Evolutionary conservation across 2,888 invertebrate genomes (phyloP).

Genomic region (Coelinius sp.): DNA sequence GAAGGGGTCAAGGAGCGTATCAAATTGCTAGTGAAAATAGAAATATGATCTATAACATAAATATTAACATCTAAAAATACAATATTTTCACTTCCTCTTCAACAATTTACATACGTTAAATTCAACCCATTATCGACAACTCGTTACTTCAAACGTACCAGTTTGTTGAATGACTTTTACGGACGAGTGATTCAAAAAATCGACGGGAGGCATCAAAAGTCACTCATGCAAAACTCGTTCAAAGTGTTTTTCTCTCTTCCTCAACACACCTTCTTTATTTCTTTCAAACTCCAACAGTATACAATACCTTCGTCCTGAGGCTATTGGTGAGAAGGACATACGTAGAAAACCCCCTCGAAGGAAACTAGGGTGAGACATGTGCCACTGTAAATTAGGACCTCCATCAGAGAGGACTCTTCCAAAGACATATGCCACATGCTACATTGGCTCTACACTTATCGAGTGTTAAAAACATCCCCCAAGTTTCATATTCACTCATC

Average conservation of each 20-base stretch:
- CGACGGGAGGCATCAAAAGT: slow-evolving; percentile 23
- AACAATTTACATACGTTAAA: not conserved
- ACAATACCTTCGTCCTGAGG: not conserved
- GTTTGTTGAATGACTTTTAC: slow-evolving; percentile 44
- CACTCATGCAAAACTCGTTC: slow-evolving; percentile 12
- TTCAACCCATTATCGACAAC: not conserved
- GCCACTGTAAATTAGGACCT: slow-evolving; percentile 52
- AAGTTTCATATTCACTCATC: slow-evolving; percentile 47
- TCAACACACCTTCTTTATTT: slow-evolving; percentile 11
- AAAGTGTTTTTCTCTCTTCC: slow-evolving; percentile 23
- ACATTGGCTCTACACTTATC: slow-evolving; percentile 25
- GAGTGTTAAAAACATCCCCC: slow-evolving; percentile 8
- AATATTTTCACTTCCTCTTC: slow-evolving; percentile 7
- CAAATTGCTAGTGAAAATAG: not conserved
- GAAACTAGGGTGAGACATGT: slow-evolving; percentile 40
- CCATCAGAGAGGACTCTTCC: slow-evolving; percentile 34
- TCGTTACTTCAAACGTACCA: slow-evolving; percentile 30
- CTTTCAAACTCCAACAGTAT: slow-evolving; percentile 15
- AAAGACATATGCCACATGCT: slow-evolving; percentile 51
- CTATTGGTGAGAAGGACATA: not conserved
- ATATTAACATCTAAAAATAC: not conserved
- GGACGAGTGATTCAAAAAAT: slow-evolving; percentile 38
- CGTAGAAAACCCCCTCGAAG: not conserved
- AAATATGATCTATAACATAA: not conserved
- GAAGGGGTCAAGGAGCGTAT: not conserved